Percentiles rank a stretch among this genome's conserved stretches.
Conservation (phyloP, 2,797 vertebrate species). For the Heliangelus exortis region DNA sequence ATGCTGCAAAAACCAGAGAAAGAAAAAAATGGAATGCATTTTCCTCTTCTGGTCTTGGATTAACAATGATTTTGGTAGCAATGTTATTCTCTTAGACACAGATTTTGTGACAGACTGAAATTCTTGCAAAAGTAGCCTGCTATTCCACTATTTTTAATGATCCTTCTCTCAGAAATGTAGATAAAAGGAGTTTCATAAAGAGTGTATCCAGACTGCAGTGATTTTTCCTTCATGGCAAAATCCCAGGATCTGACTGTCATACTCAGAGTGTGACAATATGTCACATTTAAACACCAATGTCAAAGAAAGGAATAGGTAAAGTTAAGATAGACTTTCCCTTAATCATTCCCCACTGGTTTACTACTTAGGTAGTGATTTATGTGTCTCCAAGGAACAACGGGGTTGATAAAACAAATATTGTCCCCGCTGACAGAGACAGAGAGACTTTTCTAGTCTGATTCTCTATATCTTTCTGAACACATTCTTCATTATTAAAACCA, state of each 20-base stretch:
- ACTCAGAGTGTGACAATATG: neutral
- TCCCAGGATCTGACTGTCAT: neutral
- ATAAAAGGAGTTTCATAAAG: neutral
- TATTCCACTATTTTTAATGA: neutral
- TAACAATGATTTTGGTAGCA: neutral
- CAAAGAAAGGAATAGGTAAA: neutral
- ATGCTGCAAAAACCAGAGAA: neutral
- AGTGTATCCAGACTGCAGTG: neutral
- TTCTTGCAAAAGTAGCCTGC: neutral
- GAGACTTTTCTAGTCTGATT: neutral
- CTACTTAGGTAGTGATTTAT: fast-evolving
- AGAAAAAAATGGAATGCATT: fast-evolving
- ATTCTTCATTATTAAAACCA: neutral
- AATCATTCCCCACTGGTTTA: neutral
- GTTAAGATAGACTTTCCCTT: neutral
- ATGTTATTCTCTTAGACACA: neutral
- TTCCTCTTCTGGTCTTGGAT: neutral
- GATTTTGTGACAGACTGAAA: neutral
- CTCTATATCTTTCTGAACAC: neutral
- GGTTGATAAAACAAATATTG: neutral
- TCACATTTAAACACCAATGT: neutral
- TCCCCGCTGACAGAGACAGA: fast-evolving
- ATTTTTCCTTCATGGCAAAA: neutral
- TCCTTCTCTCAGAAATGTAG: neutral
- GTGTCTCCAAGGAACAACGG: neutral